Evolutionary conservation across 2,797 vertebrate genomes (phyloP), one percentile per base, ranked within the genome.

Genomic region (Ctenopoma kingsleyae): DNA sequence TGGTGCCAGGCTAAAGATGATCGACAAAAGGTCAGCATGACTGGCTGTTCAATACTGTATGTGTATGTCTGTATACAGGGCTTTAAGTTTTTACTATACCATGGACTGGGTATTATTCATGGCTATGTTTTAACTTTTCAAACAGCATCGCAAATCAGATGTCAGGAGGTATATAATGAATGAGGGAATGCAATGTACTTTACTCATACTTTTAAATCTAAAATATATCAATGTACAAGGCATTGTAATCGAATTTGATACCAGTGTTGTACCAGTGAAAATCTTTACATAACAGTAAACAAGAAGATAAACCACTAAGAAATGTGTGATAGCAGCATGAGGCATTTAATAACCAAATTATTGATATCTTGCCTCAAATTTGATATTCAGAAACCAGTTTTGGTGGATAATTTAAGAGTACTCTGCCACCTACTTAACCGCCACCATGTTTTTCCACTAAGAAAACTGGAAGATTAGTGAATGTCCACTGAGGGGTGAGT

Each of bases 391-490:
- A 56, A 67, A 40, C 17, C 7, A 0, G 8, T 36, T 72, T 19
- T 25, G 20, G 44, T 49, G 30, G 59, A 2, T 51, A 27, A 54
- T 58, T 56, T 49, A 15, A 71, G 41, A 68, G 20, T 69, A 57
- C 64, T 61, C 35, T 54, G 20, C 54, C 74, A 50, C 66, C 64
- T 78, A 78, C 83, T 53, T 25, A 79, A 49, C 20, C 56, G 25
- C 20, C 23, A 74, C 32, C 17, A 41, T 35, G 27, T 76, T 61
- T 61, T 48, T 68, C 19, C 13, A 44, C 20, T 74, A 63, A 23
- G 1, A 67, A 67, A 70, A 60, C 36, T 77, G 49, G 80, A 74
- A 48, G 51, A 75, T 65, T 25, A 80, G 58, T 75, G 40, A 60
- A 47, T 30, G 51, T 79, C 57, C 70, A 66, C 40, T 49, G 63